Evolutionary conservation across 1,140 invertebrate species (phyloP).

Genomic region (Leguminivora glycinivorella): DNA sequence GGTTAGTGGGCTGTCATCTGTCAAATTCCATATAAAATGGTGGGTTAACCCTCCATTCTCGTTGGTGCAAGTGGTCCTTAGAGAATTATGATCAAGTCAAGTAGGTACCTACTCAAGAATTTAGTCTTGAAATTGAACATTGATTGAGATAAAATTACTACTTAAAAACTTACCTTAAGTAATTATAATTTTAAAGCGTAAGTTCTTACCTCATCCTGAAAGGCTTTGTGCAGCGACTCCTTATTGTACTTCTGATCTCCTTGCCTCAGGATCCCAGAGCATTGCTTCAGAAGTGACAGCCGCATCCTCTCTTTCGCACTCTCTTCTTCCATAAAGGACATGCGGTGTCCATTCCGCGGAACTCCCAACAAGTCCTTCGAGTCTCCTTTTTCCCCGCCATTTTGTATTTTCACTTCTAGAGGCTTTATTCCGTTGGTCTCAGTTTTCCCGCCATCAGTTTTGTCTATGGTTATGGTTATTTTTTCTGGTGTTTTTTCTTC

Average conservation of each 20-base stretch:
- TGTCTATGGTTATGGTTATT: conserved; percentile 15
- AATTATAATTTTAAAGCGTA: conserved; percentile 20
- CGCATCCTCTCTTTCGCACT: conserved; percentile 81
- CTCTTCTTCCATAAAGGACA: conserved; percentile 85
- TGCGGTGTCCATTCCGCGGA: conserved; percentile 59
- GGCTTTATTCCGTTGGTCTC: conserved; percentile 36
- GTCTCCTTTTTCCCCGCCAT: conserved; percentile 30
- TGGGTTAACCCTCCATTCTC: too few relatives aligned
- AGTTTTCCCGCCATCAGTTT: conserved; percentile 41
- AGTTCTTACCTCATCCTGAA: conserved; percentile 83
- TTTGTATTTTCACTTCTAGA: conserved; percentile 34
- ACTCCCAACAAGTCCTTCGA: conserved; percentile 47
- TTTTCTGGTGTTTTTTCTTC: conserved; percentile 10
- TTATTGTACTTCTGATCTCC: conserved; percentile 80
- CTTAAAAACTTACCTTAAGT: too few relatives aligned
- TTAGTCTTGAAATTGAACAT: too few relatives aligned
- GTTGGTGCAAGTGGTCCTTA: too few relatives aligned
- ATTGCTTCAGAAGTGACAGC: conserved; percentile 80
- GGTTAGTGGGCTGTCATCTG: too few relatives aligned
- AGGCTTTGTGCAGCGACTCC: conserved; percentile 82
- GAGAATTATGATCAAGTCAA: too few relatives aligned
- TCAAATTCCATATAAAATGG: too few relatives aligned
- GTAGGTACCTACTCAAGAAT: too few relatives aligned
- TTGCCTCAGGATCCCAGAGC: conserved; percentile 81
- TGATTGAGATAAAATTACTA: too few relatives aligned